A percentile compares a stretch with the other conserved stretches of the same genome.
phyloP scores from a whole-genome alignment of 1,140 invertebrate genomes.

The Palaemon carinicauda region DNA sequence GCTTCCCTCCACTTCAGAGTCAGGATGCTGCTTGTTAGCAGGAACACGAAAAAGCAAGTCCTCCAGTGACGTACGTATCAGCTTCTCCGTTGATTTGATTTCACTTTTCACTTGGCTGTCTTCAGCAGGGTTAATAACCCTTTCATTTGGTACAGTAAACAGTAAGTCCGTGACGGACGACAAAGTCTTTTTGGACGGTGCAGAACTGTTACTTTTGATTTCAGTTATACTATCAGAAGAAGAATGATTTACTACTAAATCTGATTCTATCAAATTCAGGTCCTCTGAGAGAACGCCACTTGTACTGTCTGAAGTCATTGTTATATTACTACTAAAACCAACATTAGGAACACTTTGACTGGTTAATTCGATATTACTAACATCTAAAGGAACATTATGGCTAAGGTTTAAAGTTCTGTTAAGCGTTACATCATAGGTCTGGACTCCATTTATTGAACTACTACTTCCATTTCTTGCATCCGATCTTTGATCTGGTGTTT shows the following conservation, averaged over 20 bases:
- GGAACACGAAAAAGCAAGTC: constrained; percentile 41
- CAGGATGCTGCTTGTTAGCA: neutral
- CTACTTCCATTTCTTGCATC: neutral
- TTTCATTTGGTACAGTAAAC: constrained; percentile 40
- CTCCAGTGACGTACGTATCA: constrained; percentile 33
- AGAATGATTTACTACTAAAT: neutral
- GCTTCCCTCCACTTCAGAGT: neutral
- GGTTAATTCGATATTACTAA: neutral
- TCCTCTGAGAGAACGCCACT: too few species aligned
- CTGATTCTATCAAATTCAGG: too few species aligned
- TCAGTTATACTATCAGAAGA: neutral
- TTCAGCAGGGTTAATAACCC: constrained; percentile 31
- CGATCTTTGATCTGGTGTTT: neutral
- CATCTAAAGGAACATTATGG: neutral
- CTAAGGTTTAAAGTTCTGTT: neutral
- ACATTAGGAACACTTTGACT: neutral
- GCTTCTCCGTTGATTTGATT: constrained; percentile 48
- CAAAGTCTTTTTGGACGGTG: constrained; percentile 23
- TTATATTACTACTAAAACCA: neutral
- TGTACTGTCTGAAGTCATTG: neutral
- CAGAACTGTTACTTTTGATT: neutral
- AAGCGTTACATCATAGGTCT: too few species aligned
- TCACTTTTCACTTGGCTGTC: constrained; percentile 45
- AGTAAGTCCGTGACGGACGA: constrained; percentile 44
- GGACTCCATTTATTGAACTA: neutral